These are phyloP conservation scores for Eufriesea mexicana DNA, from an alignment of 1,140 invertebrate species.

Conservation along the genomic window DNA sequence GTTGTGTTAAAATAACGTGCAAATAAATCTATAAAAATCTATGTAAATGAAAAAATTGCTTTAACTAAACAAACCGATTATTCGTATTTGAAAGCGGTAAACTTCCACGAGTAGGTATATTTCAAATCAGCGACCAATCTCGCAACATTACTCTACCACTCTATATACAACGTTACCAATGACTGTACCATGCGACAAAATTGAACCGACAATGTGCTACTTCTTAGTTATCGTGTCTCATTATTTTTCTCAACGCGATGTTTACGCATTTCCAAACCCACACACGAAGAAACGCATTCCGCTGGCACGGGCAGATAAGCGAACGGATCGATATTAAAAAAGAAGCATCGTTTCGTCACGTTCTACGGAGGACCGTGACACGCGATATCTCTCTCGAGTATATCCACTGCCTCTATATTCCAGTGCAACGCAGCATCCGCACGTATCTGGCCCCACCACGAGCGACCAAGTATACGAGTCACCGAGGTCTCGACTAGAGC, in stretches of 20 bases:
- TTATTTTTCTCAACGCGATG: conserved; percentile 18
- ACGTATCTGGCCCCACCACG: background rate
- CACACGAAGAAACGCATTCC: conserved; percentile 22
- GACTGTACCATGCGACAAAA: conserved; percentile 3
- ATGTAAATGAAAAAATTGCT: background rate
- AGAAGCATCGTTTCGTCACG: conserved; percentile 62
- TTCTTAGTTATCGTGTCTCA: conserved; percentile 19
- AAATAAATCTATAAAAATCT: background rate
- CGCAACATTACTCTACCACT: background rate
- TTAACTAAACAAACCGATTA: background rate
- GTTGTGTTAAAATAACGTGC: background rate
- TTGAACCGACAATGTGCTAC: conserved; percentile 22
- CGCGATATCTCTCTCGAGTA: conserved; percentile 49
- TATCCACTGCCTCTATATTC: background rate
- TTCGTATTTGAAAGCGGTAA: background rate
- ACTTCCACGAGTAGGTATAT: background rate
- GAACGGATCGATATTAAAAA: conserved; percentile 28
- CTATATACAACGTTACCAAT: background rate
- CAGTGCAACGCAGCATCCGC: conserved; percentile 48
- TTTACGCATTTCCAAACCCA: conserved; percentile 23
- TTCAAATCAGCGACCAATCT: too few species aligned
- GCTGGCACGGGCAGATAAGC: conserved; percentile 15
- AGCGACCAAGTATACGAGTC: conserved; percentile 19
- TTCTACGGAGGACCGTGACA: conserved; percentile 55
- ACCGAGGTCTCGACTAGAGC: conserved; percentile 58